Conservation (phyloP, 1,140 invertebrate species). For the Phthorimaea operculella region DNA sequence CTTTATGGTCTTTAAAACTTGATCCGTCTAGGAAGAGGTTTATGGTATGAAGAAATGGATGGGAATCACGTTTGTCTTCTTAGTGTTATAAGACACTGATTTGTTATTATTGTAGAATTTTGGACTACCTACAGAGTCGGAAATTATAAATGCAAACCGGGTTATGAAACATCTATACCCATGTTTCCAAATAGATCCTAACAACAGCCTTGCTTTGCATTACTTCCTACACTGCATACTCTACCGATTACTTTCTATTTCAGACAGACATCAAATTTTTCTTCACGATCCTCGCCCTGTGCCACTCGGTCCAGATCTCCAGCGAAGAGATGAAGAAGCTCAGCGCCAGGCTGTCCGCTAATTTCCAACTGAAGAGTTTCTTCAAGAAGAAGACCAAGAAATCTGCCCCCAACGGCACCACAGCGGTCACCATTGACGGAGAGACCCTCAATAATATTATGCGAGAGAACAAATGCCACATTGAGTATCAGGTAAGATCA, state of each 20-base stretch:
- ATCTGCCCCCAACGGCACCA: constrained; percentile 8
- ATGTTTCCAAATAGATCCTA: neutral
- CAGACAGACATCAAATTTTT: constrained; percentile 77
- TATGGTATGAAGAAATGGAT: too few relatives aligned
- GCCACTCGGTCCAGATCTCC: constrained; percentile 80
- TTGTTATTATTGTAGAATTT: constrained; percentile 1
- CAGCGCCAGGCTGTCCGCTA: constrained; percentile 39
- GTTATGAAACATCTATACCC: neutral
- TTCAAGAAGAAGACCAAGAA: constrained; percentile 42
- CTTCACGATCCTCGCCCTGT: constrained; percentile 79
- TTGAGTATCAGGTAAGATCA: constrained; percentile 73
- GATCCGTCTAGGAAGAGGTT: too few relatives aligned
- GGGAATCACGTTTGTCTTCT: too few relatives aligned
- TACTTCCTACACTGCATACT: neutral
- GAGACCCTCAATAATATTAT: constrained; percentile 32
- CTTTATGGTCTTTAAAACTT: too few relatives aligned
- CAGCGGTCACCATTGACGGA: constrained; percentile 18
- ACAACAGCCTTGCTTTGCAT: neutral
- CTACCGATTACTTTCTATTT: constrained; percentile 41
- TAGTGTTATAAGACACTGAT: too few relatives aligned
- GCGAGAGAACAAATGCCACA: constrained; percentile 31
- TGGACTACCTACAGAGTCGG: constrained; percentile 1
- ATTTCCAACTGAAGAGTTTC: constrained; percentile 45
- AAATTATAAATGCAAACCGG: constrained; percentile 5
- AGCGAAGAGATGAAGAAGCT: constrained; percentile 54